Conservation (phyloP, 2,888 invertebrate species). For the Orthonevra nobilis region DNA sequence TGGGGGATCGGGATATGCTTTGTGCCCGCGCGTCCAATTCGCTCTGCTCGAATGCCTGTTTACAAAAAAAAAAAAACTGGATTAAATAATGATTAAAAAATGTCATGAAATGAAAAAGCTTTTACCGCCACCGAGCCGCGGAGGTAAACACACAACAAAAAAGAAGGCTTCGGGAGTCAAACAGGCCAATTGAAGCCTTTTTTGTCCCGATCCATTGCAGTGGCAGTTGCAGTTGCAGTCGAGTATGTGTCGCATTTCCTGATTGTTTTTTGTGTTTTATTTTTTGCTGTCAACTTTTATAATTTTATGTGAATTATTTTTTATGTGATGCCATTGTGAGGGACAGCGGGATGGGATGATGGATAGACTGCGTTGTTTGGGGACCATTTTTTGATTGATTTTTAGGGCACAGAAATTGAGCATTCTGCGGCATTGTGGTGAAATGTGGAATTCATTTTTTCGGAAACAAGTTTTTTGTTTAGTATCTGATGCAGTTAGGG, state of each 20-base stretch:
- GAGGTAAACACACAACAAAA: neutral
- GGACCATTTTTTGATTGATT: slow-evolving; percentile 2
- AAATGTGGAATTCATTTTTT: slow-evolving; percentile 44
- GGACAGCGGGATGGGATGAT: slow-evolving; percentile 26
- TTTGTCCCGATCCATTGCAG: slow-evolving; percentile 6
- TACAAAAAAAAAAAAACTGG: slow-evolving; percentile 60
- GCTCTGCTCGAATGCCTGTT: slow-evolving; percentile 21
- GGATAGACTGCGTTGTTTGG: slow-evolving; percentile 8
- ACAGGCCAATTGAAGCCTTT: slow-evolving; percentile 42
- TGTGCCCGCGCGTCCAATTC: slow-evolving; percentile 61
- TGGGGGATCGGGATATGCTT: slow-evolving; percentile 60
- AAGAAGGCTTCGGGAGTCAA: slow-evolving; percentile 42
- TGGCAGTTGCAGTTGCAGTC: slow-evolving; percentile 24
- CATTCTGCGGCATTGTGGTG: slow-evolving; percentile 29
- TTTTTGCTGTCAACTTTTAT: slow-evolving; percentile 63
- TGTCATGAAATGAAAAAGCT: slow-evolving; percentile 65
- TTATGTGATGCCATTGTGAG: slow-evolving; percentile 31
- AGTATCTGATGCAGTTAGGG: slow-evolving; percentile 30
- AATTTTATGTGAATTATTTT: slow-evolving; percentile 64
- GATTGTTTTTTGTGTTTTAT: slow-evolving; percentile 34
- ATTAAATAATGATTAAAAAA: slow-evolving; percentile 70
- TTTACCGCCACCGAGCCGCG: slow-evolving; percentile 40
- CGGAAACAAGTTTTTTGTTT: neutral
- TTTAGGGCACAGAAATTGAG: slow-evolving; percentile 17
- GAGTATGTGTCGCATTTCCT: slow-evolving; percentile 50